phyloP scores from a whole-genome alignment of 1,140 invertebrate species.

The Pectinophora gossypiella region DNA sequence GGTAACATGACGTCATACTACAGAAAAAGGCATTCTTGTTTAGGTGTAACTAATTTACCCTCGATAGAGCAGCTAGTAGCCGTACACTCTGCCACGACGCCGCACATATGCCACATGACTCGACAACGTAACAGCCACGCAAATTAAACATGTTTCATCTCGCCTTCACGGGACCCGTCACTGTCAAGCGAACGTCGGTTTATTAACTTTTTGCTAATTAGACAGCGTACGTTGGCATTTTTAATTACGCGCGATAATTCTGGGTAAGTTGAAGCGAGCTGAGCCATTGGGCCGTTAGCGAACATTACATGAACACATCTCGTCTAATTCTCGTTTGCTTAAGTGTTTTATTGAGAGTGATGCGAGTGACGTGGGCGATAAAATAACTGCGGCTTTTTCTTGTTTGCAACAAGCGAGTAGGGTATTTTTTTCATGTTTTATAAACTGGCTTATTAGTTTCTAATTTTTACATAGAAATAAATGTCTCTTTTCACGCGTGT shows the following conservation, averaged over 20 bases:
- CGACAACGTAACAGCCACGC: conserved; percentile 45
- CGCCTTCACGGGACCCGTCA: conserved; percentile 65
- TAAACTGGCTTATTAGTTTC: no score
- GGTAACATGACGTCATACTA: no score
- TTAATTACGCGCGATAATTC: conserved; percentile 63
- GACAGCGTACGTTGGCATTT: conserved; percentile 65
- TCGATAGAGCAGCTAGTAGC: no score
- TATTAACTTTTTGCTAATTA: conserved; percentile 75
- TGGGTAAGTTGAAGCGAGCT: conserved; percentile 18
- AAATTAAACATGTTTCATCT: conserved; percentile 73
- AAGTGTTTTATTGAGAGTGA: conserved; percentile 34
- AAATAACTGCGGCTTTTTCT: neutral
- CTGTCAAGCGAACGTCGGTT: conserved; percentile 63
- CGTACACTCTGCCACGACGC: no score
- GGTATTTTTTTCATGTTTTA: no score
- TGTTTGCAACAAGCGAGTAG: neutral
- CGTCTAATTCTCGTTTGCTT: conserved; percentile 30
- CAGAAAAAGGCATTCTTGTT: no score
- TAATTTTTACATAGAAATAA: no score
- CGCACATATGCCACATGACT: no score
- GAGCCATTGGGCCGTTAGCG: conserved; percentile 8
- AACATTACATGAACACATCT: no score
- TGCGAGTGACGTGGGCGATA: conserved; percentile 5
- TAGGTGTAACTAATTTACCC: no score
- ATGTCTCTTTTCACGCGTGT: no score